Evolutionary conservation across 2,888 invertebrate species (phyloP).

Genomic region (Tipula lateralis): DNA sequence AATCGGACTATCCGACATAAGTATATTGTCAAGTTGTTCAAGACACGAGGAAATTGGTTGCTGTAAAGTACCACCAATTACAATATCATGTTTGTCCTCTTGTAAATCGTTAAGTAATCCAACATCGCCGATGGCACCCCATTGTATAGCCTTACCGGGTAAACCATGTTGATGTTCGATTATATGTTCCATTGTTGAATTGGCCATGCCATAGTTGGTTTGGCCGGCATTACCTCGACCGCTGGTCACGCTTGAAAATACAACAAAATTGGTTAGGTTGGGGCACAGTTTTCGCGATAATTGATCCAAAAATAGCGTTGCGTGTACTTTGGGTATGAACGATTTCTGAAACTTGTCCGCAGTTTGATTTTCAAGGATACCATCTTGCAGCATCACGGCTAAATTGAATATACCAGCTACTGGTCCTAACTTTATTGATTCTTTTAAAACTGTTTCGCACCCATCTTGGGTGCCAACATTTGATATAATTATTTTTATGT

Average conservation of each 20-base stretch:
- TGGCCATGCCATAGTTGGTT: conserved; percentile 85
- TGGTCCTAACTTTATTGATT: conserved; percentile 59
- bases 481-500: conserved; percentile 62
- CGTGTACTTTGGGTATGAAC: conserved; percentile 73
- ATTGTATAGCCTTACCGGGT: conserved; percentile 80
- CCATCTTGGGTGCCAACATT: conserved; percentile 68
- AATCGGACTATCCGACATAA: conserved; percentile 64
- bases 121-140: conserved; percentile 89
- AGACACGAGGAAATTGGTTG: conserved; percentile 82
- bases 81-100: conserved; percentile 62
- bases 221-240: conserved; percentile 90
- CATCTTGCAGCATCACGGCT: conserved; percentile 75
- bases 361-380: conserved; percentile 71
- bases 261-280: conserved; percentile 68
- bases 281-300: conserved; percentile 57
- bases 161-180: conserved; percentile 68
- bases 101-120: conserved; percentile 75
- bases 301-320: conserved; percentile 73
- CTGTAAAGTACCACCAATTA: conserved; percentile 75
- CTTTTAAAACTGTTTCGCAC: conserved; percentile 61
- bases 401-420: conserved; percentile 86
- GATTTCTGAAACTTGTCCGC: conserved; percentile 63
- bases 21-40: conserved; percentile 64
- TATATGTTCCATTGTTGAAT: conserved; percentile 84
- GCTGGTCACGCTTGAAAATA: conserved; percentile 87